Conservation (phyloP, 2,888 invertebrate species). For the Lithophane ornitopus region DNA sequence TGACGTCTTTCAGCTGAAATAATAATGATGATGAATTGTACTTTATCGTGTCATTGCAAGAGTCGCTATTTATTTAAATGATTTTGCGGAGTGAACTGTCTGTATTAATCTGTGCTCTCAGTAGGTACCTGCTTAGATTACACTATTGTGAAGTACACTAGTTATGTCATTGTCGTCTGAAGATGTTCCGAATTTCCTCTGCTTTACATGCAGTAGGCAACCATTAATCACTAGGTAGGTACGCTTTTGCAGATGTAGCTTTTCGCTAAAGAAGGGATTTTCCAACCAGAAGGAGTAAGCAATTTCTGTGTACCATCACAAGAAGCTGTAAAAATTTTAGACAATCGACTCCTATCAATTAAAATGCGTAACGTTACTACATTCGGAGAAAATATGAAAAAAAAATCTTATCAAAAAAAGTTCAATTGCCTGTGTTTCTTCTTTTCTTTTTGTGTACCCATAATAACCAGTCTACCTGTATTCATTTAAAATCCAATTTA, state of each 20-base stretch:
- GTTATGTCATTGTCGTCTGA: neutral
- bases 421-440: neutral
- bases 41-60: too few relatives aligned
- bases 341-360: neutral
- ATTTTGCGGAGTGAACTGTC: too few relatives aligned
- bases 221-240: neutral
- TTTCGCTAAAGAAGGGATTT: neutral
- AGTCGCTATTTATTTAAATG: too few relatives aligned
- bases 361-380: neutral
- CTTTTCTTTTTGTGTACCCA: neutral
- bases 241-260: neutral
- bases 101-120: too few relatives aligned
- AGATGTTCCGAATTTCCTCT: neutral
- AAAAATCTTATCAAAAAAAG: neutral
- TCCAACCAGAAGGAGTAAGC: neutral
- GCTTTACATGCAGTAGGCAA: neutral
- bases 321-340: neutral
- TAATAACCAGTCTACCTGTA: neutral
- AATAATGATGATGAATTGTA: too few relatives aligned
- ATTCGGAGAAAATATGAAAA: too few relatives aligned
- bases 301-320: neutral
- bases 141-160: neutral
- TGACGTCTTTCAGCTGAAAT: too few relatives aligned
- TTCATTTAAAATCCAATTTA: slow-evolving; percentile 41
- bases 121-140: neutral